Evolutionary conservation across 2,113 vertebrate genomes (phyloP).

Genomic region (Osmerus mordax): DNA sequence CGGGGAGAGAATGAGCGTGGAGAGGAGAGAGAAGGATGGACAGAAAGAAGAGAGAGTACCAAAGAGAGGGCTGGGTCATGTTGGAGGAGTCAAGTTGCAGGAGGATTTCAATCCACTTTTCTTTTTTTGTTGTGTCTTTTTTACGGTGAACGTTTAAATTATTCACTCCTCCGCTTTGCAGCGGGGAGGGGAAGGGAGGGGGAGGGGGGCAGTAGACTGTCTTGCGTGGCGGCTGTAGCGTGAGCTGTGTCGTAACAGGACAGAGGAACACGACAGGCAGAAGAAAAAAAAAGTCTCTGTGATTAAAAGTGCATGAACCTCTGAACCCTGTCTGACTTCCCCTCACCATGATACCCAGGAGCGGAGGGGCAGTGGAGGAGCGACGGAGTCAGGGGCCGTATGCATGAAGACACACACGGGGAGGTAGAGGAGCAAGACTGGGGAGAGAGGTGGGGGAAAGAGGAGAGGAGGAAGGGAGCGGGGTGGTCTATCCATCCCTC

Average conservation of each 20-base stretch:
- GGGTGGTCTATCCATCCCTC: not conserved
- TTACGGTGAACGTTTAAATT: constrained; percentile 17
- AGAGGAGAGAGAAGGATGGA: not conserved
- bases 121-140: not conserved
- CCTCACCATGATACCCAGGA: constrained; percentile 27
- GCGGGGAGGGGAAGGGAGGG: constrained; percentile 5
- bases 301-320: constrained; percentile 75
- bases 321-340: constrained; percentile 66
- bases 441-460: not conserved
- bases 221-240: not conserved
- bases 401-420: not conserved
- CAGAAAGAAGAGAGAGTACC: not conserved
- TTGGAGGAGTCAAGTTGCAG: not conserved
- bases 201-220: constrained; percentile 1
- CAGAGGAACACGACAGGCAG: constrained; percentile 14
- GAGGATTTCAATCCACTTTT: constrained; percentile 23
- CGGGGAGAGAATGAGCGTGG: constrained; percentile 10
- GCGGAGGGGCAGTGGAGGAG: too few species aligned
- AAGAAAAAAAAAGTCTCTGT: constrained; percentile 17
- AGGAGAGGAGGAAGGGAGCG: not conserved
- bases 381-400: too few species aligned
- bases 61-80: too few species aligned
- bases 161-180: constrained; percentile 18
- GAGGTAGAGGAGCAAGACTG: not conserved
- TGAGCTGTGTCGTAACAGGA: constrained; percentile 31